Evolutionary conservation across 2,888 invertebrate species (phyloP).

Genomic region (Embidobia sp.): DNA sequence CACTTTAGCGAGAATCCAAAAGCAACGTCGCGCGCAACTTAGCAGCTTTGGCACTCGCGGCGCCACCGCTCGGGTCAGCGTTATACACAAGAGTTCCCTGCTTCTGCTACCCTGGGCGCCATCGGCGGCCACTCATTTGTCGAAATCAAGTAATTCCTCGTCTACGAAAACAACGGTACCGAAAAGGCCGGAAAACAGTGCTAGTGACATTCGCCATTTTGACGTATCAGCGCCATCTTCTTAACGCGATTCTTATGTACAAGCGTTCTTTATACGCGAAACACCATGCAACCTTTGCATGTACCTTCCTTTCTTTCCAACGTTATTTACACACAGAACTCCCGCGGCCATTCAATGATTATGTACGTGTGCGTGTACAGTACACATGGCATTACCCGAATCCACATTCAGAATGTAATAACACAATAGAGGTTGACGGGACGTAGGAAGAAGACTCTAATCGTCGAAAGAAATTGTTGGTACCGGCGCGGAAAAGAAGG

Average conservation of each 20-base stretch:
- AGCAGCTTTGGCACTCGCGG: conserved; percentile 40
- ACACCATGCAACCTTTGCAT: conserved; percentile 48
- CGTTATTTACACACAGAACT: conserved; percentile 36
- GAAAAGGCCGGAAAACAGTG: conserved; percentile 34
- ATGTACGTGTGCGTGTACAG: conserved; percentile 63
- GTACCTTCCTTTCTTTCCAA: conserved; percentile 24
- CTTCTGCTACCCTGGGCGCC: conserved; percentile 8
- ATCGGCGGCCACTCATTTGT: conserved; percentile 40
- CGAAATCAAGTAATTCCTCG: conserved; percentile 43
- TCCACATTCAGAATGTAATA: conserved; percentile 60
- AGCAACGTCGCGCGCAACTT: conserved; percentile 18
- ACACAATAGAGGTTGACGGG: conserved; percentile 61
- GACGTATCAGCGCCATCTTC: conserved; percentile 49
- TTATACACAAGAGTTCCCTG: background rate
- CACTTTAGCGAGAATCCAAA: conserved; percentile 14
- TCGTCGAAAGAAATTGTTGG: no score
- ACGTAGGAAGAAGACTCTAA: conserved; percentile 59
- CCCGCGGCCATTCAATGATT: conserved; percentile 23
- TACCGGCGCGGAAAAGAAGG: conserved; percentile 15
- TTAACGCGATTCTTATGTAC: conserved; percentile 57
- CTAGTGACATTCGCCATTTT: conserved; percentile 31
- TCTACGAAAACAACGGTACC: conserved; percentile 11
- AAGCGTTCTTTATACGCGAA: conserved; percentile 56
- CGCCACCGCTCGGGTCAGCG: conserved; percentile 45
- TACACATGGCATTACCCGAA: conserved; percentile 57